Evolutionary conservation across 2,888 invertebrate genomes (phyloP).

Genomic region (Rhyacophila evoluta): DNA sequence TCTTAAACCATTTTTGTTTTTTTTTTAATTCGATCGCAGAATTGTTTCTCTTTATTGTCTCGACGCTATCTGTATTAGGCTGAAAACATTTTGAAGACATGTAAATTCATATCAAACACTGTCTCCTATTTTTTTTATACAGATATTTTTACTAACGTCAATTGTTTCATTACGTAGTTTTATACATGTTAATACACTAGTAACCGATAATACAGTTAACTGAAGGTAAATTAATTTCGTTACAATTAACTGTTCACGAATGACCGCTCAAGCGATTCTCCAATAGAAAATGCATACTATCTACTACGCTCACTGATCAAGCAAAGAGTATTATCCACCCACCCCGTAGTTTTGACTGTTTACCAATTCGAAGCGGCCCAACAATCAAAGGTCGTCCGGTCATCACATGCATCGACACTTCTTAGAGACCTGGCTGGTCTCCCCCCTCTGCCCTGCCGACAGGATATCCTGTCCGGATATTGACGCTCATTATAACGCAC

Average conservation of each 20-base stretch:
- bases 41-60: too few relatives aligned
- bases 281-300: neutral
- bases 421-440: neutral
- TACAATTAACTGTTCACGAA: neutral
- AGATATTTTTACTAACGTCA: too few relatives aligned
- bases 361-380: neutral
- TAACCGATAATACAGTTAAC: too few relatives aligned
- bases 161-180: too few relatives aligned
- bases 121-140: too few relatives aligned
- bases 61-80: too few relatives aligned
- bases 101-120: too few relatives aligned
- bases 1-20: too few relatives aligned
- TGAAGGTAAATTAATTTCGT: too few relatives aligned
- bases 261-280: neutral
- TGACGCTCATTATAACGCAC: constrained; percentile 8
- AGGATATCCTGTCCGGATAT: constrained; percentile 22
- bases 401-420: constrained; percentile 11
- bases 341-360: neutral
- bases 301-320: neutral
- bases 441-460: neutral
- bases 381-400: constrained; percentile 7
- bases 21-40: too few relatives aligned
- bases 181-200: too few relatives aligned
- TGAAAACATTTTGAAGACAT: too few relatives aligned
- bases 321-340: neutral